phyloP scores from a whole-genome alignment of 2,888 invertebrate genomes.

The Epistrophe eligans region DNA sequence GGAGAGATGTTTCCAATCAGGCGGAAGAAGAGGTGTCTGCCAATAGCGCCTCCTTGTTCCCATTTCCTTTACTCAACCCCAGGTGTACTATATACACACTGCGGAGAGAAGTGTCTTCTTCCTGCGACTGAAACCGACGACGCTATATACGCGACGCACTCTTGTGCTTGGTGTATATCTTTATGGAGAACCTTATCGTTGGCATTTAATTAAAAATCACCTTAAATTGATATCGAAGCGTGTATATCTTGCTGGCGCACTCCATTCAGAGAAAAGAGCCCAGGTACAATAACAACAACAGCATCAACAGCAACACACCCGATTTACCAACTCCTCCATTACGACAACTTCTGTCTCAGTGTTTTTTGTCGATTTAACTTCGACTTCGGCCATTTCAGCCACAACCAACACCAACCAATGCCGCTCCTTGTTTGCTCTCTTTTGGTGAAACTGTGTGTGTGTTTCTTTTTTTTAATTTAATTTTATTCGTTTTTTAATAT shows the following conservation, averaged over 20 bases:
- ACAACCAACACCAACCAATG: background rate
- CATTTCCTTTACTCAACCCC: conserved; percentile 64
- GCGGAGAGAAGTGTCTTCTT: conserved; percentile 45
- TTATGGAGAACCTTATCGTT: conserved; percentile 73
- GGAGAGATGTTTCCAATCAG: conserved; percentile 54
- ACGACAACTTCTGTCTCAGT: conserved; percentile 30
- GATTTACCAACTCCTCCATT: background rate
- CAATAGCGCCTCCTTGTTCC: conserved; percentile 67
- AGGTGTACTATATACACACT: conserved; percentile 17
- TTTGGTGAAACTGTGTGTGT: conserved; percentile 18
- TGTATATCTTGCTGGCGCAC: conserved; percentile 53
- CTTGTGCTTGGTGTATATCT: conserved; percentile 58
- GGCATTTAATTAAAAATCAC: conserved; percentile 76
- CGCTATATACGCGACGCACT: conserved; percentile 44
- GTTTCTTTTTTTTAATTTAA: conserved; percentile 9
- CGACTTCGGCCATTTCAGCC: conserved; percentile 4
- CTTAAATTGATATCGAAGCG: conserved; percentile 73
- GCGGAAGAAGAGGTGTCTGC: conserved; percentile 70
- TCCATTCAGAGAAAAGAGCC: background rate
- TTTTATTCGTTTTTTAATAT: conserved; percentile 11
- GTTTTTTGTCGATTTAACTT: conserved; percentile 7
- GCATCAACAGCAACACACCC: background rate
- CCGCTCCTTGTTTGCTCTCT: conserved; percentile 57
- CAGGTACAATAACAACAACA: background rate
- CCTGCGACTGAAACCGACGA: background rate